A percentile compares a stretch with the other conserved stretches of the same genome.
Conservation (phyloP, 2,113 vertebrate genomes). For the Hydrolagus affinis region DNA sequence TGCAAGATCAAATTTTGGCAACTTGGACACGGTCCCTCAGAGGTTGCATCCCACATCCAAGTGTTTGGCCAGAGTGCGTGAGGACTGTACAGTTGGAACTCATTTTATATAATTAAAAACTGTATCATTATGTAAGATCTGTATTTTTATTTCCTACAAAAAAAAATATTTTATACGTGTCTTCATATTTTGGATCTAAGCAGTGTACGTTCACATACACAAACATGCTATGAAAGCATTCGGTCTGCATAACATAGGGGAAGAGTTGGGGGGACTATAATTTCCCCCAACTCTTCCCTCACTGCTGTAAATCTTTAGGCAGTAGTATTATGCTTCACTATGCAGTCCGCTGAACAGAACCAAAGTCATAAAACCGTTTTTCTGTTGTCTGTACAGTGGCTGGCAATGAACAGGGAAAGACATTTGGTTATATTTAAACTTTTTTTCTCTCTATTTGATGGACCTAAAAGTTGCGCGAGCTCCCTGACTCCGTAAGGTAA, state of each 20-base stretch:
- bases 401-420: neutral
- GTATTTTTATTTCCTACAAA: too few species aligned
- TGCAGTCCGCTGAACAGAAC: neutral
- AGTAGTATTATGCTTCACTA: neutral
- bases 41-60: too few species aligned
- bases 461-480: neutral
- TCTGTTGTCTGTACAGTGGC: neutral
- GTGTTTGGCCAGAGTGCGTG: too few species aligned
- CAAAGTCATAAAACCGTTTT: neutral
- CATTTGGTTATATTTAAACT: slow-evolving; percentile 13
- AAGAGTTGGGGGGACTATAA: too few species aligned
- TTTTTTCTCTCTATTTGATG: neutral
- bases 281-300: neutral
- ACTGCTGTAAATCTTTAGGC: slow-evolving; percentile 7
- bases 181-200: too few species aligned
- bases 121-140: too few species aligned
- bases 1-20: slow-evolving; percentile 4
- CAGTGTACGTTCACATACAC: too few species aligned
- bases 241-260: neutral
- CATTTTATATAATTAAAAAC: too few species aligned
- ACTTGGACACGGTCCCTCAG: neutral
- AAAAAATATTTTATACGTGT: too few species aligned
- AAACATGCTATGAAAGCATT: too few species aligned
- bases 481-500: neutral
- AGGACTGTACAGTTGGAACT: too few species aligned